Evolutionary conservation across 2,113 vertebrate genomes (phyloP).

Genomic region (Rhinopithecus roxellana): DNA sequence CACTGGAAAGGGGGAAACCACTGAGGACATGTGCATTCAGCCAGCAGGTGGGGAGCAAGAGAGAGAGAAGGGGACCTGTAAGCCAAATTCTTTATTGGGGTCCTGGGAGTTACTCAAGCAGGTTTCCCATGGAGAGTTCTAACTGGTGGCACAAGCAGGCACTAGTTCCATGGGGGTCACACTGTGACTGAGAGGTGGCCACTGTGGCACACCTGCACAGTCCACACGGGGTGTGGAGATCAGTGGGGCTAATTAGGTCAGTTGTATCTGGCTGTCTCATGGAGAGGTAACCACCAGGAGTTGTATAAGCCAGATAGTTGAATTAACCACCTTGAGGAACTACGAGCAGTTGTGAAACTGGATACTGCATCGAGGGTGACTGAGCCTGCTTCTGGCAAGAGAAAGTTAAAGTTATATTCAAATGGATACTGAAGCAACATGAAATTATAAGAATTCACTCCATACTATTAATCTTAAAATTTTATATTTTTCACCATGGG

Average conservation of each 20-base stretch:
- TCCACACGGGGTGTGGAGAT: fast-evolving
- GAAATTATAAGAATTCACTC: not conserved
- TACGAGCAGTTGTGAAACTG: not conserved
- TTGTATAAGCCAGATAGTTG: not conserved
- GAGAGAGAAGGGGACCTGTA: not conserved
- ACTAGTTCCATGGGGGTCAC: not conserved
- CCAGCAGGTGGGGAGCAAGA: not conserved
- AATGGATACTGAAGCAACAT: not conserved
- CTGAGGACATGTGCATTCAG: not conserved
- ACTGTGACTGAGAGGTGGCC: not conserved
- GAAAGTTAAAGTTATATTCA: not conserved
- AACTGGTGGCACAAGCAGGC: not conserved
- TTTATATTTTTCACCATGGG: not conserved
- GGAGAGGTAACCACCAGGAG: not conserved
- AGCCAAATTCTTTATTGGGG: no score
- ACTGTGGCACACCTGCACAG: not conserved
- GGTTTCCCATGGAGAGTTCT: not conserved
- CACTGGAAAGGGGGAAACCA: not conserved
- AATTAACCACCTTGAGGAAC: not conserved
- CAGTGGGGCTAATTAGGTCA: no score
- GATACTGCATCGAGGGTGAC: not conserved
- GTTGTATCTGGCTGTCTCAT: not conserved
- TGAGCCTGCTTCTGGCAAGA: not conserved
- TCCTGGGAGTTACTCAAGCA: not conserved
- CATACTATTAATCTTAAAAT: not conserved